phyloP scores from a whole-genome alignment of 2,888 invertebrate species.

The Microchrysa polita region DNA sequence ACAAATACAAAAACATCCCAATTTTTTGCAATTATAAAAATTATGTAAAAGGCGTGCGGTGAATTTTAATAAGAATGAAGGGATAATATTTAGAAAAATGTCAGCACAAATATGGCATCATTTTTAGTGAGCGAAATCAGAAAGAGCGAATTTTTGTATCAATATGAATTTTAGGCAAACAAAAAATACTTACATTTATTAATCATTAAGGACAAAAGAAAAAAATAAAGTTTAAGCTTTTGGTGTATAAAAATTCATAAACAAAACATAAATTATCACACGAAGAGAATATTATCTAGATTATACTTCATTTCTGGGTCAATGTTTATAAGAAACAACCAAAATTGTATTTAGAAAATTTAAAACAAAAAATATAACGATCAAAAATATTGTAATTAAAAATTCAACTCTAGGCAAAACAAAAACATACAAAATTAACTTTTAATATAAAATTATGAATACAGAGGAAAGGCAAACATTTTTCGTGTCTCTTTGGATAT shows the following conservation, averaged over 20 bases:
- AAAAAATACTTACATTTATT: slow-evolving; percentile 16
- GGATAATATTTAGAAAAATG: not conserved
- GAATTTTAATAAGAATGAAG: too few relatives aligned
- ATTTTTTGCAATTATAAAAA: slow-evolving; percentile 19
- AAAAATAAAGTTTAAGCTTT: slow-evolving; percentile 60
- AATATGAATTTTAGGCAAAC: slow-evolving; percentile 53
- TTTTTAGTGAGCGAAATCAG: slow-evolving; percentile 61
- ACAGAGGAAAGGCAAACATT: too few relatives aligned
- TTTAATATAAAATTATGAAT: too few relatives aligned
- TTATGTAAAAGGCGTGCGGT: not conserved
- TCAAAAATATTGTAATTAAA: slow-evolving; percentile 53
- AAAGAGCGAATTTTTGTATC: slow-evolving; percentile 55
- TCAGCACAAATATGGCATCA: slow-evolving; percentile 54
- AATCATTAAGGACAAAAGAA: slow-evolving; percentile 52
- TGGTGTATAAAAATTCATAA: slow-evolving; percentile 60
- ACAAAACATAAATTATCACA: slow-evolving; percentile 48
- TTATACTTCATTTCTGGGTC: slow-evolving; percentile 47
- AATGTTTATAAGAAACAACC: slow-evolving; percentile 22
- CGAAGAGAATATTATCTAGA: slow-evolving; percentile 47
- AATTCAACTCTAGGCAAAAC: slow-evolving; percentile 5
- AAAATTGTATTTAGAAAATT: slow-evolving; percentile 28
- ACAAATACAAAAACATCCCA: not conserved
- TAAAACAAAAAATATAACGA: slow-evolving; percentile 46
- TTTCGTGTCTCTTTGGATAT: slow-evolving; percentile 27
- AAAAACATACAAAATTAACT: too few relatives aligned